phyloP scores from a whole-genome alignment of 2,888 invertebrate species.

The Tanytarsus gracilentus region DNA sequence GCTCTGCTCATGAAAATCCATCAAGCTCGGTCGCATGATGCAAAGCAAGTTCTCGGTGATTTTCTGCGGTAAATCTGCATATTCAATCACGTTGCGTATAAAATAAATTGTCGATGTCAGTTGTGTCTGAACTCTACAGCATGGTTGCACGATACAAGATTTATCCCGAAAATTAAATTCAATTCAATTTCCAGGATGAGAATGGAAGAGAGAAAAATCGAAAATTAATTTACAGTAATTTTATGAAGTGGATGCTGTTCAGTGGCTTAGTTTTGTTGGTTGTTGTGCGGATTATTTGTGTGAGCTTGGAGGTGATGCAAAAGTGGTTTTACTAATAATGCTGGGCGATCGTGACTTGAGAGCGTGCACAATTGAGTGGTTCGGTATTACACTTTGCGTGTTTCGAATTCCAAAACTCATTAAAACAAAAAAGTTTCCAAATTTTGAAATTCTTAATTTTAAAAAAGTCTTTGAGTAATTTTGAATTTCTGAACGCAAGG shows the following conservation, averaged over 20 bases:
- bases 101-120: constrained; percentile 20
- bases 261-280: not conserved
- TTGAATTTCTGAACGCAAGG: too few relatives aligned
- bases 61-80: constrained; percentile 36
- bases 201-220: not conserved
- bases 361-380: too few relatives aligned
- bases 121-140: constrained; percentile 6
- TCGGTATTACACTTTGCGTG: too few relatives aligned
- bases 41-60: constrained; percentile 35
- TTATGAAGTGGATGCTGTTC: not conserved
- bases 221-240: not conserved
- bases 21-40: not conserved
- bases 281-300: too few relatives aligned
- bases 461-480: too few relatives aligned
- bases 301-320: too few relatives aligned
- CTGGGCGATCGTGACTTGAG: too few relatives aligned
- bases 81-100: constrained; percentile 18
- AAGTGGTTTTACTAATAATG: too few relatives aligned
- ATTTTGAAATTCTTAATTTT: too few relatives aligned
- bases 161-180: not conserved
- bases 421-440: too few relatives aligned
- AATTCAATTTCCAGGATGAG: not conserved
- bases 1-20: constrained; percentile 34
- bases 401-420: too few relatives aligned
- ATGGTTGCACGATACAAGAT: not conserved